A percentile compares a stretch with the other conserved stretches of the same genome.
These are phyloP conservation scores for Trissolcus japonicus DNA, from an alignment of 2,888 invertebrate genomes.

Conservation along the genomic window DNA sequence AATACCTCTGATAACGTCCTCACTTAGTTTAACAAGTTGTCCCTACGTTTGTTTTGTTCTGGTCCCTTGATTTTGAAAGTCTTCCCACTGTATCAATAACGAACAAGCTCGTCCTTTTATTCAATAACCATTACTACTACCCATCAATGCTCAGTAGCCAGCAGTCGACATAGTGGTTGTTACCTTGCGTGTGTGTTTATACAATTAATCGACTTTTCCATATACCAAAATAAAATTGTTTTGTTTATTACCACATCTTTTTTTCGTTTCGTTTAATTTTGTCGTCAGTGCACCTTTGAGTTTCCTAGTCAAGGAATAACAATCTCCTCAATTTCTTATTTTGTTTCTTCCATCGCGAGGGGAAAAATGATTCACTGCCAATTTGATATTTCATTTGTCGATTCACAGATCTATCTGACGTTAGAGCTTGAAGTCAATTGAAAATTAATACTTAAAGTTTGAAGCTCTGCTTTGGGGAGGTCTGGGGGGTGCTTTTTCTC, in stretches of 20 bases:
- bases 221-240: conserved; percentile 47
- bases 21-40: conserved; percentile 4
- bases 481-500: background rate
- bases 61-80: conserved; percentile 1
- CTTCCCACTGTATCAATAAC: conserved; percentile 56
- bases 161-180: conserved; percentile 51
- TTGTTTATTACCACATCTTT: too few relatives aligned
- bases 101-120: conserved; percentile 54
- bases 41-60: conserved; percentile 14
- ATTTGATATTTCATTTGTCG: too few relatives aligned
- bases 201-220: conserved; percentile 50
- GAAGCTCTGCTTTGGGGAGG: background rate
- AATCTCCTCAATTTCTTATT: conserved; percentile 42
- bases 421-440: background rate
- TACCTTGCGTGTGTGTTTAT: conserved; percentile 53
- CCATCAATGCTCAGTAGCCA: conserved; percentile 58
- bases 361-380: conserved; percentile 35
- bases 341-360: conserved; percentile 27
- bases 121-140: conserved; percentile 55
- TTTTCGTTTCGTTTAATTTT: conserved; percentile 39
- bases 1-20: conserved; percentile 8
- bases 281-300: conserved; percentile 75
- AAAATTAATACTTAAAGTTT: background rate
- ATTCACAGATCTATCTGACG: too few relatives aligned
- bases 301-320: conserved; percentile 63